These are phyloP conservation scores for Drosophila miranda DNA, from an alignment of 1,140 invertebrate species.

Conservation along the genomic window DNA sequence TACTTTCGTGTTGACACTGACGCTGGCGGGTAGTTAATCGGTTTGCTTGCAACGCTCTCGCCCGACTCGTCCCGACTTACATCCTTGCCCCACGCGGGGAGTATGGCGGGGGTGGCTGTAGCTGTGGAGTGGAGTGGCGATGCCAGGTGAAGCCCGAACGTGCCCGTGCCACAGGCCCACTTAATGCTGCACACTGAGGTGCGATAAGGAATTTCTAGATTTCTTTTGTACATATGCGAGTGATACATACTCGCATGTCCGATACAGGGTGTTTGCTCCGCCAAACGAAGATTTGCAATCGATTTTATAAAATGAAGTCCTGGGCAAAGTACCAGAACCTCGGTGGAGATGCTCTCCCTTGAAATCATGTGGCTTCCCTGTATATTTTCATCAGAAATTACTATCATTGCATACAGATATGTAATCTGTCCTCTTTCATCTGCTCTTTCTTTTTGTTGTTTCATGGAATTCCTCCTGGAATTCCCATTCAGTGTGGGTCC, in stretches of 20 bases:
- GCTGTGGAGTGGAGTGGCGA: neutral
- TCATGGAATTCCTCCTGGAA: no score
- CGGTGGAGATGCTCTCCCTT: no score
- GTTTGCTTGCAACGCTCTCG: conserved; percentile 46
- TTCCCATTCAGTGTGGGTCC: no score
- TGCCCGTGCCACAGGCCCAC: conserved; percentile 71
- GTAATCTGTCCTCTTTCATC: no score
- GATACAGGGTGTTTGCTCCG: conserved; percentile 43
- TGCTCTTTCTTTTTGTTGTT: no score
- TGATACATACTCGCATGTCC: conserved; percentile 34
- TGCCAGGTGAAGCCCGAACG: conserved; percentile 54
- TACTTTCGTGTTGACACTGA: conserved; percentile 67
- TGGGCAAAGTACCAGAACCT: no score
- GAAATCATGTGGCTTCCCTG: no score
- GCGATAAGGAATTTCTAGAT: conserved; percentile 79
- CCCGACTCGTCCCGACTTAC: conserved; percentile 41
- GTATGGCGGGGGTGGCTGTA: neutral
- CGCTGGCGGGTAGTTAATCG: conserved; percentile 73
- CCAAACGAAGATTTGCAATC: no score
- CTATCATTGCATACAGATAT: no score
- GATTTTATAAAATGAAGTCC: no score
- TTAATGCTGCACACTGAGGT: conserved; percentile 75
- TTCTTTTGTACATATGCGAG: conserved; percentile 57
- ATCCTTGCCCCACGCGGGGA: neutral
- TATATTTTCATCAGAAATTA: no score